Base-by-base conservation (phyloP, 2,113 vertebrate genomes). In the Grallaria varia region DNA sequence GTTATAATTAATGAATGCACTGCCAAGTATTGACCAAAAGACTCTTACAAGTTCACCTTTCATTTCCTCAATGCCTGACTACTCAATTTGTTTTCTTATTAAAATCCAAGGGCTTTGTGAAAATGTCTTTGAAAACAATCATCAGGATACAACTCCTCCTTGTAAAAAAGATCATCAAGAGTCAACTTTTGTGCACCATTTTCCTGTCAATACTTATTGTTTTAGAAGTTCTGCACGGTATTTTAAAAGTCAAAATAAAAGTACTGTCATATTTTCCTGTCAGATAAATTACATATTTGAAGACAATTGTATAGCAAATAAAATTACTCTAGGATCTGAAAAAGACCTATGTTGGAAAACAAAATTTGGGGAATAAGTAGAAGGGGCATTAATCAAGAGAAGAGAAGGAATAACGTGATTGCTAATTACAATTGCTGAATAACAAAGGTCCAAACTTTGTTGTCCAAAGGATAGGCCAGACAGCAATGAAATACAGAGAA, bases 1-100 rank as follows among this genome's bases (percentile, higher is more conserved):
- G 56, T 68, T 94, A 68, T 53, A 95, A 91, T 81, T 96, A 94
- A 89, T 90, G 79, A 93, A 90, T 59, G 27, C 15, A 16, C 60
- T 95, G 87, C 45, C 87, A 88, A 90, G 59, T 91, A 92, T 93
- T 84, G 87, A 95, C 92, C 63, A 81, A 91, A 93, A 85, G 21
- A 91, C 74, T 63, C 62, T 84, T 95, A 62, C 31, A 90, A 85
- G 85, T 94, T 91, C 83, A 82, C 82, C 72, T 79, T 95, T 91
- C 68, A 86, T 91, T 95, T 96, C 56, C 35, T 71, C 83, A 49
- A 14, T 59, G 68, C 60, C 64, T 94, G 79, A 74, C 60, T 85
- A 66, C 28, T 89, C 87, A 62, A 35, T 85, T 85, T 95, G 24
- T 84, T 94, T 95, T 73, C 68, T 81, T 81, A 88, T 81, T 93